Conservation (phyloP, 1,140 invertebrate genomes). For the Camponotus pennsylvanicus region DNA sequence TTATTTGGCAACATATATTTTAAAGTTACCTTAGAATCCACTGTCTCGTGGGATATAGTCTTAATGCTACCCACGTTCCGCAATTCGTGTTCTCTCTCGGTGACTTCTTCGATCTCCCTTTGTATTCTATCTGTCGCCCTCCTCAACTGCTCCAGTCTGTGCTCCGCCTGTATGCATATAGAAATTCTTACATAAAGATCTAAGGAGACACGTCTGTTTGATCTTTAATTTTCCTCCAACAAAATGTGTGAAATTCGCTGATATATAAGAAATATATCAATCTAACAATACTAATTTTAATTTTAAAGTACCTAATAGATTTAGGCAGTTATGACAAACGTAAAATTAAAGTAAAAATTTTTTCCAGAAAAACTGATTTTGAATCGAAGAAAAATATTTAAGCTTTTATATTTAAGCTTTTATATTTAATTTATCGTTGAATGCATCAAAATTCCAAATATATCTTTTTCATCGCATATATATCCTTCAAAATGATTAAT, state of each 20-base stretch:
- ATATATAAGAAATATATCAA: too few relatives aligned
- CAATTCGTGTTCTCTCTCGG: conserved; percentile 89
- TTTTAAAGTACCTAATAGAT: too few relatives aligned
- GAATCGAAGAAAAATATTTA: neutral
- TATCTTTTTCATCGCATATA: conserved; percentile 2
- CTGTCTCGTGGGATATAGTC: conserved; percentile 80
- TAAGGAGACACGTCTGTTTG: neutral
- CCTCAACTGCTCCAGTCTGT: conserved; percentile 79
- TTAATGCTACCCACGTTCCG: conserved; percentile 87
- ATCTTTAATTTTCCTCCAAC: neutral
- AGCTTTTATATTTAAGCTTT: conserved; percentile 3
- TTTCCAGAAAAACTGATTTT: too few relatives aligned
- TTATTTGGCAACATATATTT: neutral
- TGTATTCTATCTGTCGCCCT: conserved; percentile 87
- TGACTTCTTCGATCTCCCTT: conserved; percentile 90
- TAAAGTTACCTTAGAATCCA: conserved; percentile 79
- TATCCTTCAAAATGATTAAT: conserved; percentile 1
- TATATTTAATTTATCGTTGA: neutral
- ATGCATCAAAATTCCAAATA: neutral
- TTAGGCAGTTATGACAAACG: too few relatives aligned
- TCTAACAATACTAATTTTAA: neutral
- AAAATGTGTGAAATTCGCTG: neutral
- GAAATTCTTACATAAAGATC: neutral
- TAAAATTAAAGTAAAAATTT: too few relatives aligned
- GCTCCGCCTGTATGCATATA: conserved; percentile 72